A percentile compares a stretch with the other conserved stretches of the same genome.
These are phyloP conservation scores for Temnothorax nylanderi DNA, from an alignment of 1,140 invertebrate genomes.

Conservation along the genomic window DNA sequence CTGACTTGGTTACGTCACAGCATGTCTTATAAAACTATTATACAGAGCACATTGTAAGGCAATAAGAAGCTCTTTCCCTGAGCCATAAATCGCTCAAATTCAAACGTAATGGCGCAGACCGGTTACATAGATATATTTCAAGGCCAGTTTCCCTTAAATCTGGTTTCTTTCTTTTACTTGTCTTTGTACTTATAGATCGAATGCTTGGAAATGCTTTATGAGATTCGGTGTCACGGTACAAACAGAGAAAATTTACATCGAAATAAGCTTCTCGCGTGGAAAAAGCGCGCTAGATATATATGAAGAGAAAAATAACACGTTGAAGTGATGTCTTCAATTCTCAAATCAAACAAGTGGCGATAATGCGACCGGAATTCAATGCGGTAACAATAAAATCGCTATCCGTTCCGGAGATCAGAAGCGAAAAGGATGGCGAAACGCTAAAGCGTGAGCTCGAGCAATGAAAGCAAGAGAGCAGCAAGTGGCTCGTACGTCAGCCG, in stretches of 20 bases:
- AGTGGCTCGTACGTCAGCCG: slow-evolving; percentile 86
- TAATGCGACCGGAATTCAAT: slow-evolving; percentile 40
- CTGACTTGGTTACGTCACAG: slow-evolving; percentile 81
- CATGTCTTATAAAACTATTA: slow-evolving; percentile 66
- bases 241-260: neutral
- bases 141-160: slow-evolving; percentile 58
- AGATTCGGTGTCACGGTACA: neutral
- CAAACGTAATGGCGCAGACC: slow-evolving; percentile 66
- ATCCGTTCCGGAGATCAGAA: slow-evolving; percentile 53
- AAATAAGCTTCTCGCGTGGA: neutral
- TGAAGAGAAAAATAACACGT: neutral
- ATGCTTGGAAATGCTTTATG: neutral
- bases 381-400: slow-evolving; percentile 64
- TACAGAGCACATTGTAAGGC: slow-evolving; percentile 72
- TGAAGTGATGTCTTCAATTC: neutral
- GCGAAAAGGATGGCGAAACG: slow-evolving; percentile 68
- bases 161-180: neutral
- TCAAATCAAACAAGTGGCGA: slow-evolving; percentile 3
- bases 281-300: neutral
- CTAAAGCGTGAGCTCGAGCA: slow-evolving; percentile 70
- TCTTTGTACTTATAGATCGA: neutral
- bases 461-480: slow-evolving; percentile 81
- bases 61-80: slow-evolving; percentile 71
- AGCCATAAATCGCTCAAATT: slow-evolving; percentile 82
- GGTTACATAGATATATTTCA: slow-evolving; percentile 60